Conservation (phyloP, 2,888 invertebrate species). For the Agrochola macilenta region DNA sequence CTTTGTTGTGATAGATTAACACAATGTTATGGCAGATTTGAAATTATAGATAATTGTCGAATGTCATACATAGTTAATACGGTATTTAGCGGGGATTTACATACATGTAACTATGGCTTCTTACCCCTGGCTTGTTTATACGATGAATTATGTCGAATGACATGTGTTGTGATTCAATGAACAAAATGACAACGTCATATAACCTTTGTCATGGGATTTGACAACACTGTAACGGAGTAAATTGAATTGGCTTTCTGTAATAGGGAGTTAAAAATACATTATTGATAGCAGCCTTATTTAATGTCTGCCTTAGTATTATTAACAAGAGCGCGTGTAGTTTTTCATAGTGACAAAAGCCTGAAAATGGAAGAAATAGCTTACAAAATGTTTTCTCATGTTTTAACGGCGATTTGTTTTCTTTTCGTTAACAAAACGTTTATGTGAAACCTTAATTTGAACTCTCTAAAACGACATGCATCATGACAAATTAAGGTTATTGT, state of each 20-base stretch:
- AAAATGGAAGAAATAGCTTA: neutral
- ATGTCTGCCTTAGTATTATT: neutral
- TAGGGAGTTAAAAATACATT: neutral
- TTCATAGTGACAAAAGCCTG: neutral
- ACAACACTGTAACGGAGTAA: neutral
- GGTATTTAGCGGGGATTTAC: slow-evolving; percentile 28
- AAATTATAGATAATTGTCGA: slow-evolving; percentile 36
- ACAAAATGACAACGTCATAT: slow-evolving; percentile 15
- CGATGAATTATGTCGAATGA: slow-evolving; percentile 16
- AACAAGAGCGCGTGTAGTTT: neutral
- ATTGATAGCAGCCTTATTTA: neutral
- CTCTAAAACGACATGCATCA: neutral
- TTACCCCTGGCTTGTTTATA: neutral
- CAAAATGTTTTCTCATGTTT: neutral
- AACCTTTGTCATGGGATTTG: slow-evolving; percentile 4
- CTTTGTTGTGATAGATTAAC: slow-evolving; percentile 20
- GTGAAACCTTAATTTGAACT: neutral
- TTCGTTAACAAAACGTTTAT: neutral
- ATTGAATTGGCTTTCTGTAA: neutral
- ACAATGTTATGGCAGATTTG: slow-evolving; percentile 13
- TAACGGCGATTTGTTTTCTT: neutral
- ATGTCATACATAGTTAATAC: neutral
- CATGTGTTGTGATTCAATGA: slow-evolving; percentile 1
- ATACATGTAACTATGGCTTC: neutral
- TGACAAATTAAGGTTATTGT: neutral